These are phyloP conservation scores for Drosophila pandora DNA, from an alignment of 1,140 invertebrate genomes.

Conservation along the genomic window DNA sequence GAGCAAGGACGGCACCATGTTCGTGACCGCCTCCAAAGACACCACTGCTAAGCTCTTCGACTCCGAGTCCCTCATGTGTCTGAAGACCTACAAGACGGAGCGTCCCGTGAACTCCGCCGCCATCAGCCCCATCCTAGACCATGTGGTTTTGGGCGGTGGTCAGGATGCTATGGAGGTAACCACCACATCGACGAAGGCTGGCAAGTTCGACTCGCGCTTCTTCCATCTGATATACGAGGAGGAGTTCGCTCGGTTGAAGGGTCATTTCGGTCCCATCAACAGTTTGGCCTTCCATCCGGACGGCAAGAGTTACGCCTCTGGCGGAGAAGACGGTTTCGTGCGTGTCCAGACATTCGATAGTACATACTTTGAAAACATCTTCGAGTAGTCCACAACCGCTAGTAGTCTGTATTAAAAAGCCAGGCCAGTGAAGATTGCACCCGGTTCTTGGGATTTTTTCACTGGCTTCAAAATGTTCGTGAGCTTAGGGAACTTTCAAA, in stretches of 20 bases:
- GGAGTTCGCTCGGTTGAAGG: constrained; percentile 99
- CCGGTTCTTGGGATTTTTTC: constrained; percentile 5
- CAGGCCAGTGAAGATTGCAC: constrained; percentile 18
- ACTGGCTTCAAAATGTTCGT: constrained; percentile 58
- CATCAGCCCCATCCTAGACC: constrained; percentile 96
- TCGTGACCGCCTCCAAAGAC: constrained; percentile 98
- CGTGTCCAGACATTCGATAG: constrained; percentile 98
- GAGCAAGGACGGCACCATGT: constrained; percentile 96
- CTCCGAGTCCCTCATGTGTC: constrained; percentile 90
- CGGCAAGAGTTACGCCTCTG: constrained; percentile 98
- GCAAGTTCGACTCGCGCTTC: constrained; percentile 99
- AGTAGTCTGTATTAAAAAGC: constrained; percentile 44
- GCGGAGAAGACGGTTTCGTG: constrained; percentile 99
- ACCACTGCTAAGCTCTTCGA: constrained; percentile 97
- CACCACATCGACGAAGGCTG: constrained; percentile 96
- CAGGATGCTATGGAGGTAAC: constrained; percentile 99
- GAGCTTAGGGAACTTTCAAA: constrained; percentile 76
- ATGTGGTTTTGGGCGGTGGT: constrained; percentile 98
- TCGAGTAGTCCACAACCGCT: constrained; percentile 89
- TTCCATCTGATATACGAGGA: constrained; percentile 99
- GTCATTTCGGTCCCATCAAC: constrained; percentile 99
- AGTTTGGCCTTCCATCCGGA: constrained; percentile 99
- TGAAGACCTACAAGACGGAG: constrained; percentile 98
- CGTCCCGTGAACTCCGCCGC: constrained; percentile 98
- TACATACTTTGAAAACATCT: constrained; percentile 98